Evolutionary conservation across 2,888 invertebrate genomes (phyloP), one percentile per base, ranked within the genome.

Genomic region (Stegana nigrithorax): DNA sequence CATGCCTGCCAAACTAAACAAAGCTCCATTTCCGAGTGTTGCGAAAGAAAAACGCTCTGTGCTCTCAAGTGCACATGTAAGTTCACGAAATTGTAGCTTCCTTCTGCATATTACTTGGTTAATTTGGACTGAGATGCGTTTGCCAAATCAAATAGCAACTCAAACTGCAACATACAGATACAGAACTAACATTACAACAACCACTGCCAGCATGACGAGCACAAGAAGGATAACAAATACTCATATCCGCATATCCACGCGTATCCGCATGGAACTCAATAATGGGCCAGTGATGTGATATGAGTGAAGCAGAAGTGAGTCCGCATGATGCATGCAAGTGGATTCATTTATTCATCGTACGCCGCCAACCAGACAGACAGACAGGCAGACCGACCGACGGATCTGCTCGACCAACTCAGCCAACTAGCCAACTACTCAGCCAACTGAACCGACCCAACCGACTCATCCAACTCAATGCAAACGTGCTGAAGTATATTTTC

Each of bases 401-500:
- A n/a, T n/a, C n/a, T n/a, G n/a, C n/a, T n/a, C 44, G 27, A n/a
- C 5, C 10, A 27, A 51, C 53, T 21, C 32, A 55, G 17, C 32
- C 14, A 39, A 39, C 10, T 23, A 55, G 12, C 53, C 12, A 55
- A 55, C 6, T 36, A n/a, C 36, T 47, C 39, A 47, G 32, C 53
- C 32, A 32, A 32, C 17, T 55, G 53, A 21, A 32, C 53, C 27
- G 29, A 29, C 29, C 17, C 14, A 26, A 19, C 17, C 51, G 29
- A 29, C 51, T 27, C 14, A 39, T 39, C 14, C 14, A 3, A 55
- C 29, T 14, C 25, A 32, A 32, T 32, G 51, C 73, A 79, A 75
- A 79, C 79, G 79, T 81, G 79, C 78, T 73, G 78, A 77, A 79
- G 79, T 79, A 62, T 80, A 73, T 79, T 79, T 80, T 79, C 72